A percentile compares a stretch with the other conserved stretches of the same genome.
These are phyloP conservation scores for Phorcus lineatus DNA, from an alignment of 2,888 invertebrate species.

Conservation along the genomic window DNA sequence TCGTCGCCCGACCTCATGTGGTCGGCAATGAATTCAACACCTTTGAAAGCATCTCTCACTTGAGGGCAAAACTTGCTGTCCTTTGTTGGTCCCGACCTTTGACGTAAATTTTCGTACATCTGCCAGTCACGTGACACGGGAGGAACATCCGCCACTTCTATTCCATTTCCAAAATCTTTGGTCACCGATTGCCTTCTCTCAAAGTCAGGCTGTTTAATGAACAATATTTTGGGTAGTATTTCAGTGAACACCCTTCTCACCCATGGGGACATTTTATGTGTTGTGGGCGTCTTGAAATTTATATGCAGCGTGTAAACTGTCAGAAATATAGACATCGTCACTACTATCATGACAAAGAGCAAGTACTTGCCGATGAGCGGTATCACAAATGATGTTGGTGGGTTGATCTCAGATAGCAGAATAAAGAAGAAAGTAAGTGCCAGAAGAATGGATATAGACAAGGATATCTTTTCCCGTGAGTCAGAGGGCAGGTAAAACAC, in stretches of 20 bases:
- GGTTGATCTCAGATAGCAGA: slow-evolving; percentile 97
- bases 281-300: slow-evolving; percentile 97
- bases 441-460: slow-evolving; percentile 96
- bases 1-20: slow-evolving; percentile 60
- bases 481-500: slow-evolving; percentile 98
- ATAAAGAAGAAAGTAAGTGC: slow-evolving; percentile 99
- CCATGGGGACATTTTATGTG: slow-evolving; percentile 98
- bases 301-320: slow-evolving; percentile 97
- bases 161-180: slow-evolving; percentile 41
- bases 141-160: slow-evolving; percentile 69
- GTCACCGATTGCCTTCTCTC: slow-evolving; percentile 30
- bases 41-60: slow-evolving; percentile 60
- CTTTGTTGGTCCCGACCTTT: slow-evolving; percentile 20
- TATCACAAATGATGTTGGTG: slow-evolving; percentile 96
- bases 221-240: slow-evolving; percentile 91
- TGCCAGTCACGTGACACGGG: slow-evolving; percentile 17
- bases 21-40: slow-evolving; percentile 65
- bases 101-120: slow-evolving; percentile 37
- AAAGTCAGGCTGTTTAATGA: slow-evolving; percentile 87
- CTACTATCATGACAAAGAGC: slow-evolving; percentile 98
- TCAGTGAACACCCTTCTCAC: slow-evolving; percentile 95
- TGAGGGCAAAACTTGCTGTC: slow-evolving; percentile 80
- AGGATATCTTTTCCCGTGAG: slow-evolving; percentile 97
- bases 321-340: slow-evolving; percentile 95
- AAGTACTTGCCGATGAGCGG: slow-evolving; percentile 94